A percentile compares a stretch with the other conserved stretches of the same genome.
Conservation (phyloP, 2,888 invertebrate genomes). For the Fissipunctia ypsillon region DNA sequence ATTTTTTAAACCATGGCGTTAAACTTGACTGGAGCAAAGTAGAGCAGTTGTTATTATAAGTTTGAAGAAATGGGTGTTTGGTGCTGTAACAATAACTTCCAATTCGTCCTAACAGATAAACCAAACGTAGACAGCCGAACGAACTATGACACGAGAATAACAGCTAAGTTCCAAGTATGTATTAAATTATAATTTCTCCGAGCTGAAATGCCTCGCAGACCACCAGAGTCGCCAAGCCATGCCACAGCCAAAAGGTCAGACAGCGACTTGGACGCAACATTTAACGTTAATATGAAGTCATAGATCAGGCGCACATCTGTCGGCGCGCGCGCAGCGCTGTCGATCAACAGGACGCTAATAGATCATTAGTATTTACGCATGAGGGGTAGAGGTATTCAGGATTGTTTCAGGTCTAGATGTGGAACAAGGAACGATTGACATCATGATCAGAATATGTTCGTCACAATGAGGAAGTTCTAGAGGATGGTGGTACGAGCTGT, state of each 20-base stretch:
- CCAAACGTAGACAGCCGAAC: not conserved
- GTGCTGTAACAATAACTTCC: not conserved
- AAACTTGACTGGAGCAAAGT: no score
- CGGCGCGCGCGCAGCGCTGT: constrained; percentile 57
- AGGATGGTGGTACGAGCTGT: not conserved
- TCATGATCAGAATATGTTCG: not conserved
- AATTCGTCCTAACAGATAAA: not conserved
- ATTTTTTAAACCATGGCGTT: no score
- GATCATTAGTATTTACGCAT: constrained; percentile 55
- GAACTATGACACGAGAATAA: constrained; percentile 18
- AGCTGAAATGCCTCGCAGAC: constrained; percentile 51
- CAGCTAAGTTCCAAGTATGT: constrained; percentile 23
- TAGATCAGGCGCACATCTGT: constrained; percentile 63
- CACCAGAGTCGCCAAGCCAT: constrained; percentile 61
- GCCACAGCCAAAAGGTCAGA: constrained; percentile 57
- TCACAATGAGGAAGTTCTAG: not conserved
- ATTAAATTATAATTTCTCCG: constrained; percentile 49
- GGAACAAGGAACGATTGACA: not conserved
- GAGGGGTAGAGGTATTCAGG: constrained; percentile 30
- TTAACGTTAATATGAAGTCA: constrained; percentile 64
- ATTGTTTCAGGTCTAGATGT: constrained; percentile 39
- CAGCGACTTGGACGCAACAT: constrained; percentile 60
- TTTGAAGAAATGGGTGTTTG: not conserved
- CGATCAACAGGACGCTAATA: constrained; percentile 60
- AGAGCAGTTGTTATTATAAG: no score